Base-by-base conservation (phyloP, 2,888 invertebrate species). In the Noctua fimbriata region DNA sequence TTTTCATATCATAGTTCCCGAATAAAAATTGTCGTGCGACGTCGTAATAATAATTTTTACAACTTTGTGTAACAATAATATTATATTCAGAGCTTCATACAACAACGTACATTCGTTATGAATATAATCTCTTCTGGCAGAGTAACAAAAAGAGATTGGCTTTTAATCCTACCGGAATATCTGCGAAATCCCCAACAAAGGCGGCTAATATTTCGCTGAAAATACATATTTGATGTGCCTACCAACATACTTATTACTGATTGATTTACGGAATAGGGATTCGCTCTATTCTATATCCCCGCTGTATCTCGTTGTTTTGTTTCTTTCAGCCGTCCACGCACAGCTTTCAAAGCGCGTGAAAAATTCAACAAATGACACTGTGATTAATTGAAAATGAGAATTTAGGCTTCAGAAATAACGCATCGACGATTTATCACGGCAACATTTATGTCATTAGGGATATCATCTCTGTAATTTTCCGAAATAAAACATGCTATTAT, bases 121-220 rank as follows among this genome's bases (percentile, higher is more conserved):
- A 89, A 91, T 89, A 92, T 91, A 92, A 93, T 93, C 92, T 93
- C 91, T 93, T 93, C 91, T 92, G 93, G 92, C 91, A 92, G 89
- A 90, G 91, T 91, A 93, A 93, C 94, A 93, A 93, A 93, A 94
- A 93, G 92, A 94, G 93, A 93, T 94, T 93, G 92, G 90, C 91
- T 91, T 93, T 93, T 94, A 94, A 94, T 94, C 93, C 93, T 91
- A 89, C 89, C 89, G 88, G 90, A 93, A 92, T 93, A 93, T 94
- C 92, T 90, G 90, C 89, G 88, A 91, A 89, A 92, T 90, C 89
- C 89, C 87, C 87, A 90, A 91, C 91, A 91, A 91, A 90, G 84
- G 89, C 88, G 87, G 88, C 88, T 91, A 90, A 91, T 90, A 91
- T 90, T 90, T 87, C 85, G 88, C 89, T 92, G 90, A 91, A 91